A percentile compares a stretch with the other conserved stretches of the same genome.
Evolutionary conservation across 2,797 vertebrate species (phyloP).

Genomic region (Linurgus olivaceus): DNA sequence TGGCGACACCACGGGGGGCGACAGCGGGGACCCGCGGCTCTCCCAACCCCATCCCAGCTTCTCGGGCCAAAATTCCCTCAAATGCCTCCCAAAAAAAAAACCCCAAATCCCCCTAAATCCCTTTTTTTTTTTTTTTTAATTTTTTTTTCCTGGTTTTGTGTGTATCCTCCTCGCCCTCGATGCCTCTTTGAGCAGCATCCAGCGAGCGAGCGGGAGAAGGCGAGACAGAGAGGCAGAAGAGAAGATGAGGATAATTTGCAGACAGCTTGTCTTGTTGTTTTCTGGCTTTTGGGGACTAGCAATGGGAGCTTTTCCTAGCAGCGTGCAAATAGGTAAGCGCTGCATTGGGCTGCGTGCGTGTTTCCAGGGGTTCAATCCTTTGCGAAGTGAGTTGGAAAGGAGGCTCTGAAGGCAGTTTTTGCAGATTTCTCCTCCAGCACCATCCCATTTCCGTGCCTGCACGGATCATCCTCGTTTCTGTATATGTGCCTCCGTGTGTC

Average conservation of each 20-base stretch:
- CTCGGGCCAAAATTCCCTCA: background rate
- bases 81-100: too few species aligned
- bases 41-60: background rate
- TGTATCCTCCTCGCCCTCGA: slow-evolving; percentile 81
- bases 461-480: background rate
- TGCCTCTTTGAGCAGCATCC: slow-evolving; percentile 89
- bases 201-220: slow-evolving; percentile 76
- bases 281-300: slow-evolving; percentile 94
- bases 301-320: slow-evolving; percentile 98
- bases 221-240: slow-evolving; percentile 73
- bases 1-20: background rate
- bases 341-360: slow-evolving; percentile 61
- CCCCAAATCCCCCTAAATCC: too few species aligned
- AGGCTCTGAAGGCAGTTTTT: background rate
- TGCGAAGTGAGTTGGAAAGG: slow-evolving; percentile 63
- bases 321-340: slow-evolving; percentile 97
- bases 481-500: background rate
- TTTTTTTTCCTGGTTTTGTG: slow-evolving; percentile 58
- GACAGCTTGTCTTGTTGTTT: slow-evolving; percentile 94
- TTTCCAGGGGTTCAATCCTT: background rate
- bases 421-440: background rate
- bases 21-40: background rate
- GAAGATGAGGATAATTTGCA: slow-evolving; percentile 96
- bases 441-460: background rate
- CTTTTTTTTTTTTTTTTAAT: background rate